Percentiles rank a stretch among this genome's conserved stretches.
These are phyloP conservation scores for Brachyptera risi DNA, from an alignment of 2,888 invertebrate species.

Conservation along the genomic window DNA sequence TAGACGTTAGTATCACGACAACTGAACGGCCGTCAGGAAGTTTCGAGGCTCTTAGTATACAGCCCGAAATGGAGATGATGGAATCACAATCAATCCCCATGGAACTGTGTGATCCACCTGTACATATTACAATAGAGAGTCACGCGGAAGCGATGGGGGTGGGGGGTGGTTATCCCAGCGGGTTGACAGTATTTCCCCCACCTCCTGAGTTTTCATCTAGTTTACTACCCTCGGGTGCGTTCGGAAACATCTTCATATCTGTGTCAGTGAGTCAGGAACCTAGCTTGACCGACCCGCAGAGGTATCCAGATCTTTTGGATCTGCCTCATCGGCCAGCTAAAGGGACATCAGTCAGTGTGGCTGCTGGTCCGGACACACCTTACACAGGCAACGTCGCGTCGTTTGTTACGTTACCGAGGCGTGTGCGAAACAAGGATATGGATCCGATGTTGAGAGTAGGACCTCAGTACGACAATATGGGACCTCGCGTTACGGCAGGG, in stretches of 20 bases:
- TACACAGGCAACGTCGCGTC: slow-evolving; percentile 31
- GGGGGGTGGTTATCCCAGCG: slow-evolving; percentile 44
- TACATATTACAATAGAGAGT: slow-evolving; percentile 52
- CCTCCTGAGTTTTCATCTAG: slow-evolving; percentile 58
- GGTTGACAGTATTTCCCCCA: slow-evolving; percentile 50
- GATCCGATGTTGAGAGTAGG: slow-evolving; percentile 38
- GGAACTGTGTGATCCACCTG: slow-evolving; percentile 42
- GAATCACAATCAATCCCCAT: slow-evolving; percentile 39
- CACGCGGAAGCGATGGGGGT: slow-evolving; percentile 40
- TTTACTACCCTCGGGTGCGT: slow-evolving; percentile 52
- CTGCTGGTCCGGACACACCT: slow-evolving; percentile 39
- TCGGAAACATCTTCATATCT: slow-evolving; percentile 80
- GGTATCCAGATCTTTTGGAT: slow-evolving; percentile 78
- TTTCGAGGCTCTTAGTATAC: slow-evolving; percentile 61
- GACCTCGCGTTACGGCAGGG: slow-evolving; percentile 81
- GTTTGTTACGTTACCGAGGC: slow-evolving; percentile 45
- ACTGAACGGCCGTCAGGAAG: slow-evolving; percentile 54
- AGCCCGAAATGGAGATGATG: slow-evolving; percentile 53
- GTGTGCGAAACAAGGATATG: slow-evolving; percentile 34
- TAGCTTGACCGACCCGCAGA: slow-evolving; percentile 48
- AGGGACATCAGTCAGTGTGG: slow-evolving; percentile 46
- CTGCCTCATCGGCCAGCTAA: slow-evolving; percentile 54
- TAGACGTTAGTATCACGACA: slow-evolving; percentile 74
- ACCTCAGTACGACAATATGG: slow-evolving; percentile 85
- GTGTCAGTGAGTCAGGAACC: slow-evolving; percentile 73